Conservation (phyloP, 2,888 invertebrate genomes). For the Sarcophaga rosellei region DNA sequence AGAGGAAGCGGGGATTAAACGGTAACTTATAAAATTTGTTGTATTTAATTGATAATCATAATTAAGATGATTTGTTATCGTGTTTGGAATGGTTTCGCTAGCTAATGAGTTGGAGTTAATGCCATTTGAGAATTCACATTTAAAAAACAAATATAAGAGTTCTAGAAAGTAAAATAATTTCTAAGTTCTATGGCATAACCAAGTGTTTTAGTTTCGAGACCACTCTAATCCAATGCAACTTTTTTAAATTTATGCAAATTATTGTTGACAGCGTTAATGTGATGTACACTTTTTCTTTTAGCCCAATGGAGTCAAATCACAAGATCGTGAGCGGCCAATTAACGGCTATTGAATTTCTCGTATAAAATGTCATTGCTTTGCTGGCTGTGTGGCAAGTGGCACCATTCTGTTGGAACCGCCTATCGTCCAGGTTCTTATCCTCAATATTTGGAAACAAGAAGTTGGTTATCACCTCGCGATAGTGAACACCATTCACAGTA, state of each 20-base stretch:
- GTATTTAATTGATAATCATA: slow-evolving; percentile 48
- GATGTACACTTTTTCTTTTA: neutral
- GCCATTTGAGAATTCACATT: slow-evolving; percentile 54
- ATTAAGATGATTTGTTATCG: slow-evolving; percentile 77
- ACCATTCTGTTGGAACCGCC: too few species aligned
- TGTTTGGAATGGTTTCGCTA: slow-evolving; percentile 82
- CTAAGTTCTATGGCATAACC: slow-evolving; percentile 66
- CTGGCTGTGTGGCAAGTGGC: too few species aligned
- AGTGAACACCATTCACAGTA: too few species aligned
- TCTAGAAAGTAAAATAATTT: neutral
- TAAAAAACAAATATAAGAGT: slow-evolving; percentile 5
- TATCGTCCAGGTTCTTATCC: too few species aligned
- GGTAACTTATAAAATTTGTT: neutral
- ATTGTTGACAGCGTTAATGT: neutral
- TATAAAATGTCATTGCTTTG: too few species aligned
- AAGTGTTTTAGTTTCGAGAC: slow-evolving; percentile 80
- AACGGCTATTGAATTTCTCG: too few species aligned
- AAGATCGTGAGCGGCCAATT: too few species aligned
- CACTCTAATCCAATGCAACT: slow-evolving; percentile 80
- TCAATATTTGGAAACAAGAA: too few species aligned
- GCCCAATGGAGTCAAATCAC: too few species aligned
- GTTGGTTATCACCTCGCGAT: too few species aligned
- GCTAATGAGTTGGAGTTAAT: slow-evolving; percentile 76
- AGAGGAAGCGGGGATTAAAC: neutral
- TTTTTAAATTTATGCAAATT: slow-evolving; percentile 80